A percentile compares a stretch with the other conserved stretches of the same genome.
These are phyloP conservation scores for Craterocephalus amniculus DNA, from an alignment of 2,797 vertebrate species.

Conservation along the genomic window DNA sequence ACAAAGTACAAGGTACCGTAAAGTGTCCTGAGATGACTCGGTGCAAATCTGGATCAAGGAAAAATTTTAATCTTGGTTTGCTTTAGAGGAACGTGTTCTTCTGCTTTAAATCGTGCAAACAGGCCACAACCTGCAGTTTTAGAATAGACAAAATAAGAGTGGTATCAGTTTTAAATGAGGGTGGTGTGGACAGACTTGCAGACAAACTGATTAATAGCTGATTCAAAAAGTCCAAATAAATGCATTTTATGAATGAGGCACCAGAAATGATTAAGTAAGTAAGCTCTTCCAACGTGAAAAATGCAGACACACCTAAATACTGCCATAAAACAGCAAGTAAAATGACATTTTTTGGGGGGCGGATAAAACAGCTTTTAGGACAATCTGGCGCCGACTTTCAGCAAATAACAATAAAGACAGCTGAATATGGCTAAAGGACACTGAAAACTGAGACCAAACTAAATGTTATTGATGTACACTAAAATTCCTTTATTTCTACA, in stretches of 20 bases:
- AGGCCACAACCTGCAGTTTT: no score
- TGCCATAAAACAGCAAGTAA: slow-evolving; percentile 18
- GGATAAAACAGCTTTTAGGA: slow-evolving; percentile 3
- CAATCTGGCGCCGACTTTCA: slow-evolving; percentile 13
- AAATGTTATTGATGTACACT: slow-evolving; percentile 8
- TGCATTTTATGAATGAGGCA: slow-evolving; percentile 24
- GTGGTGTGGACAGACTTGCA: background rate
- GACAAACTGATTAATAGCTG: background rate
- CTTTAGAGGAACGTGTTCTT: no score
- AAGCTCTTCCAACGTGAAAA: slow-evolving; percentile 14
- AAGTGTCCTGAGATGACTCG: no score
- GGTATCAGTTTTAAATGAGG: no score
- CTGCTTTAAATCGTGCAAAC: no score
- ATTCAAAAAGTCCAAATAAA: background rate
- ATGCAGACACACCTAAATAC: slow-evolving; percentile 31
- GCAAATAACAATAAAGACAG: slow-evolving; percentile 31
- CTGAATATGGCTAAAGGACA: slow-evolving; percentile 17
- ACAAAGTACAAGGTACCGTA: no score
- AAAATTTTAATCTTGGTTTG: no score
- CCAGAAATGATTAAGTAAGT: background rate
- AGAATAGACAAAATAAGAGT: no score
- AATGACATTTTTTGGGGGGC: slow-evolving; percentile 6
- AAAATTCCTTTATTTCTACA: slow-evolving; percentile 24
- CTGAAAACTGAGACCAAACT: slow-evolving; percentile 3
- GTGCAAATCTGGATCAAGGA: no score